Percentiles rank a stretch among this genome's conserved stretches.
phyloP scores from a whole-genome alignment of 2,888 invertebrate species.

The Xanthorhoe designata region DNA sequence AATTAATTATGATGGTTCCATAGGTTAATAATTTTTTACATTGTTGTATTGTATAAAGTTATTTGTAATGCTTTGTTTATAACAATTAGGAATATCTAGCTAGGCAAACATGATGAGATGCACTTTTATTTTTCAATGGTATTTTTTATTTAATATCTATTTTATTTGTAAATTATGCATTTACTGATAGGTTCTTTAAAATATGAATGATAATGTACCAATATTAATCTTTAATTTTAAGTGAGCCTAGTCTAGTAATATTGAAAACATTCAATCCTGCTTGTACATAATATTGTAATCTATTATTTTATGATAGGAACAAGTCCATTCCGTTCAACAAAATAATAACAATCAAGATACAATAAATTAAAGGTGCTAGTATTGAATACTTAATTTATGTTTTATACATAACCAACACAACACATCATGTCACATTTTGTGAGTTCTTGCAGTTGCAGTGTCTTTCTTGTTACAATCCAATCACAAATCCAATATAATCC shows the following conservation, averaged over 20 bases:
- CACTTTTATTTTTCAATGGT: background rate
- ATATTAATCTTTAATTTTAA: background rate
- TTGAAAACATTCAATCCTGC: background rate
- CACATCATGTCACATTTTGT: background rate
- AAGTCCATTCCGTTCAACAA: conserved; percentile 1
- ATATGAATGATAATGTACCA: background rate
- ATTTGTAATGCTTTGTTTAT: background rate
- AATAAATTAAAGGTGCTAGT: conserved; percentile 5
- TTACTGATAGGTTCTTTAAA: background rate
- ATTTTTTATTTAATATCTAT: background rate
- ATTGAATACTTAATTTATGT: background rate
- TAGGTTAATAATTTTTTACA: background rate
- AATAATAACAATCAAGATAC: background rate
- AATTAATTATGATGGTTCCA: background rate
- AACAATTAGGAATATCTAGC: background rate
- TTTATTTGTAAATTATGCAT: background rate
- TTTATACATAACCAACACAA: background rate
- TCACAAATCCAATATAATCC: no score
- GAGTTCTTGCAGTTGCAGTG: background rate
- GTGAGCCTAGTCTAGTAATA: background rate
- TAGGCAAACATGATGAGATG: background rate
- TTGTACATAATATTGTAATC: background rate
- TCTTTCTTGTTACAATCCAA: background rate
- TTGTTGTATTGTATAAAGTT: background rate
- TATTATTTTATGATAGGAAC: conserved; percentile 5